phyloP scores from a whole-genome alignment of 2,113 vertebrate genomes.

The Chrysemys picta region DNA sequence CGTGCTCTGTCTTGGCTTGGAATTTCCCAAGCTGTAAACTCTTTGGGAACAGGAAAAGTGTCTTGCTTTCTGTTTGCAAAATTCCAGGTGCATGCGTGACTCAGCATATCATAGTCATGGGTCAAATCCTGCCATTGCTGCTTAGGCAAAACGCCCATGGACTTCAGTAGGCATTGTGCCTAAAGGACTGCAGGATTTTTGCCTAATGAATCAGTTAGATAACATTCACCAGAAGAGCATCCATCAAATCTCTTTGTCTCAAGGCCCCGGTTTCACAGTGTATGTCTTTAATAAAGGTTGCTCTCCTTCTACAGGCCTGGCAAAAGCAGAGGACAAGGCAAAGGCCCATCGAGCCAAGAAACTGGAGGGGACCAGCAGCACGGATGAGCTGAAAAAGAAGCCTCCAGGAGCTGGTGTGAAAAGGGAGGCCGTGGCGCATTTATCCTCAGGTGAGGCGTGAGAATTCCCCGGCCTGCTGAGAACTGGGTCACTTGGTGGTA shows the following conservation, averaged over 20 bases:
- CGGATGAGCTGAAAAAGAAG: conserved; percentile 87
- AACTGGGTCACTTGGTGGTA: background rate
- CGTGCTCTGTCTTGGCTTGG: background rate
- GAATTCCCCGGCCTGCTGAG: background rate
- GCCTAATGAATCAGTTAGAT: background rate
- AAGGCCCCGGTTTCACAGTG: too few relatives aligned
- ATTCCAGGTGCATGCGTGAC: background rate
- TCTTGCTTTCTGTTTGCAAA: background rate
- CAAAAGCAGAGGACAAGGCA: conserved; percentile 94
- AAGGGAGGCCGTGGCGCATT: conserved; percentile 77
- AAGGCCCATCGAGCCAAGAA: conserved; percentile 89
- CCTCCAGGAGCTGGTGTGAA: conserved; percentile 67
- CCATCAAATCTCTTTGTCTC: background rate
- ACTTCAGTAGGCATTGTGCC: background rate
- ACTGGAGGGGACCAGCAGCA: conserved; percentile 78
- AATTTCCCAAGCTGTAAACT: background rate
- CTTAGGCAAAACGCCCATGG: background rate
- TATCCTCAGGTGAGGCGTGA: conserved; percentile 67
- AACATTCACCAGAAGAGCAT: background rate
- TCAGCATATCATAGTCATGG: background rate
- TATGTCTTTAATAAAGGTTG: background rate
- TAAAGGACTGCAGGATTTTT: background rate
- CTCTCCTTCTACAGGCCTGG: conserved; percentile 83
- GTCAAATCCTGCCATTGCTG: background rate
- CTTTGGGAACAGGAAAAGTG: background rate